Percentiles rank a stretch among this genome's conserved stretches.
These are phyloP conservation scores for Musca domestica DNA, from an alignment of 1,140 invertebrate species.

Conservation along the genomic window DNA sequence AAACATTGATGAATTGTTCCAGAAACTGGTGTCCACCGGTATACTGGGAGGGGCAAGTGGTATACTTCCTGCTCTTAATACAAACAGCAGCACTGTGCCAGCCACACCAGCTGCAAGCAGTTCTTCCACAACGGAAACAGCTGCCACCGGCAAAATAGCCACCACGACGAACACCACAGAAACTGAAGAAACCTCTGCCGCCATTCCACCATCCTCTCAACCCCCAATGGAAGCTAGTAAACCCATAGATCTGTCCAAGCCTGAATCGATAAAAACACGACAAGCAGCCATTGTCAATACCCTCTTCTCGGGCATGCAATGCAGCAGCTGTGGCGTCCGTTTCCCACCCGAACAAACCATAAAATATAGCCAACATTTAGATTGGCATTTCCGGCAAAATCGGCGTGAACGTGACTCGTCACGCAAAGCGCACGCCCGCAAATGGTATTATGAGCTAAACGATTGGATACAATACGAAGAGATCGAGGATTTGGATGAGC, in stretches of 20 bases:
- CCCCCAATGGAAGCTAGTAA: constrained; percentile 53
- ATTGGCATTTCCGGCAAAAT: constrained; percentile 97
- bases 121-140: constrained; percentile 33
- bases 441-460: constrained; percentile 85
- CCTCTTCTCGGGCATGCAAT: constrained; percentile 88
- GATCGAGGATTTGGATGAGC: constrained; percentile 87
- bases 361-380: constrained; percentile 87
- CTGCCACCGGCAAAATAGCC: neutral
- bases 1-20: constrained; percentile 79
- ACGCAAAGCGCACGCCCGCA: constrained; percentile 75
- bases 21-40: constrained; percentile 80
- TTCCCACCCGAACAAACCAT: constrained; percentile 86
- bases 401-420: constrained; percentile 80
- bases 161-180: neutral
- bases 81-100: constrained; percentile 48
- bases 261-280: constrained; percentile 73
- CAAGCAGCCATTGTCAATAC: constrained; percentile 66
- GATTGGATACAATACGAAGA: constrained; percentile 96
- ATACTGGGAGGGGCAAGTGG: constrained; percentile 62
- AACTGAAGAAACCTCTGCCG: neutral
- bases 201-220: neutral
- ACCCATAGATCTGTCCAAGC: constrained; percentile 64
- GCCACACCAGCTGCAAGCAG: constrained; percentile 29
- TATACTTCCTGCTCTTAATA: constrained; percentile 44
- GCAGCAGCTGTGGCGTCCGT: constrained; percentile 87